A percentile compares a stretch with the other conserved stretches of the same genome.
These are phyloP conservation scores for Folsomia candida DNA, from an alignment of 2,888 invertebrate species.

Conservation along the genomic window DNA sequence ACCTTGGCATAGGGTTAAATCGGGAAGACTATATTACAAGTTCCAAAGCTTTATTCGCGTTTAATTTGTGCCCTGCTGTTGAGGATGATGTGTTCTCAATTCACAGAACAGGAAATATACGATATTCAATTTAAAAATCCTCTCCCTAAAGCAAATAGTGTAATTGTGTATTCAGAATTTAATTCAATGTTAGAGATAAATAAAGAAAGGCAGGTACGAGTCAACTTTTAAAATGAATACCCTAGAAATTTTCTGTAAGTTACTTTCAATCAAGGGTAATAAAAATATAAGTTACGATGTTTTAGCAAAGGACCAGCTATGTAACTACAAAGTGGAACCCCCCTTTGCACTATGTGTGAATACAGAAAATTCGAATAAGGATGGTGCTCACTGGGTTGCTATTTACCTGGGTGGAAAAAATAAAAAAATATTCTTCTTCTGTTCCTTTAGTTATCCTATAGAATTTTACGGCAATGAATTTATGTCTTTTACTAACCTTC, in stretches of 20 bases:
- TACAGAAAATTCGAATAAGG: background rate
- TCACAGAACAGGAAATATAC: background rate
- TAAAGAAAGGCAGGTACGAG: background rate
- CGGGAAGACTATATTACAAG: background rate
- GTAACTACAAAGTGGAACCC: background rate
- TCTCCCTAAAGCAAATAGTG: background rate
- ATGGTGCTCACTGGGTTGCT: constrained; percentile 27
- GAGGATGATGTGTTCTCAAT: background rate
- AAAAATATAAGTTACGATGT: constrained; percentile 3
- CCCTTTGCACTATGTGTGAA: constrained; percentile 11
- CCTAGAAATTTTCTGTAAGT: too few species aligned
- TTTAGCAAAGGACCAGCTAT: constrained; percentile 11
- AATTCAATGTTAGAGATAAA: background rate
- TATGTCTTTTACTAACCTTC: background rate
- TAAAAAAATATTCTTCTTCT: constrained; percentile 26
- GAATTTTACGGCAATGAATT: constrained; percentile 8
- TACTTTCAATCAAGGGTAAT: too few species aligned
- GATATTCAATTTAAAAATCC: background rate
- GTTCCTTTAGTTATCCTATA: constrained; percentile 17
- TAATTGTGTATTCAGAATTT: background rate
- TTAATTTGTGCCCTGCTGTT: background rate
- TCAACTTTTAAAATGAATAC: too few species aligned
- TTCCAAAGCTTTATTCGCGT: background rate
- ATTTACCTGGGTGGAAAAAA: too few species aligned
- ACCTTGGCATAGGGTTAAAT: background rate